Evolutionary conservation across 37 sponge, comb jelly and placozoan species (phyloP).

Genomic region (Axinella damicornis): DNA sequence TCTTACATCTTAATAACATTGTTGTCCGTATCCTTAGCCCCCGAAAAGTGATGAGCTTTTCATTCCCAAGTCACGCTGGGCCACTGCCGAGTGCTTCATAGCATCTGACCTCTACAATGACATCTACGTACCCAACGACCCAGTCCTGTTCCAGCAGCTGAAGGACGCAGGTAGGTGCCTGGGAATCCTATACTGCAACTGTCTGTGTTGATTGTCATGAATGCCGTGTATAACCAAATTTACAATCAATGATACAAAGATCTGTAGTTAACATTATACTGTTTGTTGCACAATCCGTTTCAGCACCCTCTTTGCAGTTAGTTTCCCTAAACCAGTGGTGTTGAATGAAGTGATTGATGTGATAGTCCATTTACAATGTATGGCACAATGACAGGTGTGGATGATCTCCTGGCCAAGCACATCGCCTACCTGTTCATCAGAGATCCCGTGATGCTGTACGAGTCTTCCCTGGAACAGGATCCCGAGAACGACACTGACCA

Average conservation of each 20-base stretch:
- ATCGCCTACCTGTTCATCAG: slow-evolving; percentile 88
- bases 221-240: no score
- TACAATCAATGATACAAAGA: no score
- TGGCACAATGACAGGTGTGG: no score
- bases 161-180: slow-evolving; percentile 45
- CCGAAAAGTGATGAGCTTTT: slow-evolving; percentile 41
- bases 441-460: slow-evolving; percentile 83
- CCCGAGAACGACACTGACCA: slow-evolving; percentile 79
- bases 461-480: slow-evolving; percentile 75
- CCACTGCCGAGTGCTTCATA: slow-evolving; percentile 70
- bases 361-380: not conserved
- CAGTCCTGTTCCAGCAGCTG: slow-evolving; percentile 57
- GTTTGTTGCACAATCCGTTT: no score
- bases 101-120: slow-evolving; percentile 78
- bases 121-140: slow-evolving; percentile 44
- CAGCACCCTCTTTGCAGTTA: no score
- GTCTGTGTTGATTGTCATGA: no score
- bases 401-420: slow-evolving; percentile 79
- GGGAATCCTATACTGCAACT: no score
- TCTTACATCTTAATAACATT: no score
- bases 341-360: no score
- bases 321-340: no score
- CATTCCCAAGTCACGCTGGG: slow-evolving; percentile 77
- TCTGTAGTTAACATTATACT: no score
- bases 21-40: no score